Conservation (phyloP, 2,113 vertebrate genomes). For the Thomomys bottae region DNA sequence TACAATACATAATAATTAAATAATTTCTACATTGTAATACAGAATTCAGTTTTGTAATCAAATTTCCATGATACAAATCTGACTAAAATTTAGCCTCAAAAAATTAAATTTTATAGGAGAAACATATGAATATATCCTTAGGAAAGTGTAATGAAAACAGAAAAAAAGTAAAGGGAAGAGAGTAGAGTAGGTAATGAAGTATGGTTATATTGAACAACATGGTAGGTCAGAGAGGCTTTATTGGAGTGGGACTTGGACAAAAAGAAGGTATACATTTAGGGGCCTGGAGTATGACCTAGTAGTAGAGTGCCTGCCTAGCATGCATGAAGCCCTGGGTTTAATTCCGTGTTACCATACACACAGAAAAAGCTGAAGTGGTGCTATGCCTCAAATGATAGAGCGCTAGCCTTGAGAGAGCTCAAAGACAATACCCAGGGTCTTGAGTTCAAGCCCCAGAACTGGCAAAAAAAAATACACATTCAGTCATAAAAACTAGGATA, state of each 20-base stretch:
- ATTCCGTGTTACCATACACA: no score
- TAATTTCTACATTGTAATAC: slow-evolving; percentile 24
- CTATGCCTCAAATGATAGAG: no score
- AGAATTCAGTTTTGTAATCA: neutral
- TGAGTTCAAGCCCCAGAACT: no score
- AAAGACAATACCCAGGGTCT: no score
- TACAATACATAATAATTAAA: neutral
- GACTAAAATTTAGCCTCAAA: neutral
- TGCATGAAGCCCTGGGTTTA: no score
- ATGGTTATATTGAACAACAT: neutral
- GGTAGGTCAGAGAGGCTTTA: neutral
- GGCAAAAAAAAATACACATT: no score
- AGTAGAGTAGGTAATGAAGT: neutral
- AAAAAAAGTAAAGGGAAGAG: neutral
- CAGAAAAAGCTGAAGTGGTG: no score
- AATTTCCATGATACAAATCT: neutral
- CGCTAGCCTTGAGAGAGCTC: no score
- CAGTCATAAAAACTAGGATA: no score
- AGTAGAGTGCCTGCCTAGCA: no score
- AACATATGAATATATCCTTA: neutral
- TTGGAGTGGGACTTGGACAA: neutral
- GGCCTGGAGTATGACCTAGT: no score
- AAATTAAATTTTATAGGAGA: neutral
- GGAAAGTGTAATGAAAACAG: neutral
- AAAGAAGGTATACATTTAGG: neutral